phyloP scores from a whole-genome alignment of 2,797 vertebrate genomes.

The Tolypeutes matacus region DNA sequence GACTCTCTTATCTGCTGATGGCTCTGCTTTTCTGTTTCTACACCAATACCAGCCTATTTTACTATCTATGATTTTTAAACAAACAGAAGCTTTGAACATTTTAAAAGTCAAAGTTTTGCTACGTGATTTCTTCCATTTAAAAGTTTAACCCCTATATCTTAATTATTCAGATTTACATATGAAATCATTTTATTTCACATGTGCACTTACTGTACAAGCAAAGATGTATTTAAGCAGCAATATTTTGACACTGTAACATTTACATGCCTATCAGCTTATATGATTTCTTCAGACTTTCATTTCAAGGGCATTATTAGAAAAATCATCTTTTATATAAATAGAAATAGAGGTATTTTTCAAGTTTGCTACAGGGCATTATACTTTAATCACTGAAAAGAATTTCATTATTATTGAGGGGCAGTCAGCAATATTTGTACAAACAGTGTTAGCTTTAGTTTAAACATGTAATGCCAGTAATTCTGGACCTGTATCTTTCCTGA shows the following conservation, averaged over 20 bases:
- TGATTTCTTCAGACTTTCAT: slow-evolving; percentile 78
- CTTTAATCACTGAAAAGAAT: slow-evolving; percentile 21
- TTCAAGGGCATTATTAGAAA: slow-evolving; percentile 84
- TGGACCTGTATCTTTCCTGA: background rate
- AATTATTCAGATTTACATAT: slow-evolving; percentile 6
- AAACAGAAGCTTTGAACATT: slow-evolving; percentile 31
- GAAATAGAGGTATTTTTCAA: slow-evolving; percentile 88
- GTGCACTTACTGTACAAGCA: slow-evolving; percentile 85
- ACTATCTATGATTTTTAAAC: slow-evolving; percentile 33
- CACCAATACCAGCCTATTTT: slow-evolving; percentile 16
- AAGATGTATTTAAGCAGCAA: slow-evolving; percentile 80
- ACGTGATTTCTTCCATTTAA: background rate
- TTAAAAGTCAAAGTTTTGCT: background rate
- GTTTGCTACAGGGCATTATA: background rate
- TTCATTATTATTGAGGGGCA: background rate
- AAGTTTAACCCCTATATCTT: background rate
- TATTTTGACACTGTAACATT: slow-evolving; percentile 78
- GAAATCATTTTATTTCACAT: slow-evolving; percentile 76
- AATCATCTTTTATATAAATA: slow-evolving; percentile 92
- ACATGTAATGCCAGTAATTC: background rate
- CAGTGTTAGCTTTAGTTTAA: slow-evolving; percentile 1
- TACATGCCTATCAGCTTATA: slow-evolving; percentile 77
- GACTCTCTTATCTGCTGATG: background rate
- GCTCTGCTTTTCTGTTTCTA: slow-evolving; percentile 12
- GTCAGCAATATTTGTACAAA: background rate